Base-by-base conservation (phyloP, 2,797 vertebrate genomes). In the Kryptopterus vitreolus region DNA sequence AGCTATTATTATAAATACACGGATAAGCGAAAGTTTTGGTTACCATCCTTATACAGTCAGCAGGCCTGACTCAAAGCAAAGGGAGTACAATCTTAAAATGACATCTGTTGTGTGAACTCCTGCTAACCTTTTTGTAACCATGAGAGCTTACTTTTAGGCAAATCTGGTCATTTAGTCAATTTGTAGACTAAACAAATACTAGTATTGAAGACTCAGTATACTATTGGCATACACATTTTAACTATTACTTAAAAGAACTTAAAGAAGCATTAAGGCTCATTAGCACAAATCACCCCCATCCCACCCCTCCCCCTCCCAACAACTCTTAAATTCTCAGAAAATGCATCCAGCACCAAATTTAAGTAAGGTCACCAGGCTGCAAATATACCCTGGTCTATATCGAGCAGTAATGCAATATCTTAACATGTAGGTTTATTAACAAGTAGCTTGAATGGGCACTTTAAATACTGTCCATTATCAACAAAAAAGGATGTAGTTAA, bases 311-410 rank as follows among this genome's bases (percentile, higher is more conserved):
- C 38, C 38, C 35, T n/a, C 11, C n/a, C 29, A 69, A 20, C 29
- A 68, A 5, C 7, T 50, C 52, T 62, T 50, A 38, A 35, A 61
- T 48, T 62, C 22, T n/a, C 22, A 35, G 58, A 13, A 62, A 71
- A 50, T 26, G 29, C 16, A 10, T 38, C 29, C 57, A 52, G 35
- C 58, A 72, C 57, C 55, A 52, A 72, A 35, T 35, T 50, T 71
- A 70, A 59, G 48, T 16, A 50, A 82, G 43, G 53, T 35, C 46
- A 58, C 63, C 35, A 69, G 57, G 62, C 50, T 38, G 38, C 33
- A 61, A 76, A 73, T 69, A 79, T 70, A 79, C 16, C 35, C 62
- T 31, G 61, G 18, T 65, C 52, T 70, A 59, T 66, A 68, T 75
- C 63, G 50, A 74, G 46, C 31, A 68, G 29, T 66, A 61, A 77